Conservation (phyloP, 2,888 invertebrate species). For the Hydroisotoma schaefferi region DNA sequence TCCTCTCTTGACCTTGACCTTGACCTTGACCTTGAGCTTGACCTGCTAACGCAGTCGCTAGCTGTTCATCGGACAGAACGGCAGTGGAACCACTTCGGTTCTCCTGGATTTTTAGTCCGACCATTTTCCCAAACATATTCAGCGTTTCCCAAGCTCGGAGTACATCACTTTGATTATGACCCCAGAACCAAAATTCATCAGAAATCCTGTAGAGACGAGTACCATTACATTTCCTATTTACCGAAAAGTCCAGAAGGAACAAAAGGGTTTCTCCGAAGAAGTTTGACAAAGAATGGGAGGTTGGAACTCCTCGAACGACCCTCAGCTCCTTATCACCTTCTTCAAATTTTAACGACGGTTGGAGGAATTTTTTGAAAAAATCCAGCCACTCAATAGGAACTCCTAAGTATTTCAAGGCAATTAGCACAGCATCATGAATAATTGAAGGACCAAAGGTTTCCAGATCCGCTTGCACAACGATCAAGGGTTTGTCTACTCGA, state of each 20-base stretch:
- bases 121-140: conserved; percentile 16
- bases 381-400: conserved; percentile 23
- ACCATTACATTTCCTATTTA: conserved; percentile 13
- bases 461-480: conserved; percentile 35
- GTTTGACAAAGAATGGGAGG: conserved; percentile 22
- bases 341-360: conserved; percentile 16
- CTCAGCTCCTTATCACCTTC: background rate
- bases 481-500: conserved; percentile 17
- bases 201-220: conserved; percentile 24
- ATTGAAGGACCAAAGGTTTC: conserved; percentile 40
- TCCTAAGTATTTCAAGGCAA: conserved; percentile 26
- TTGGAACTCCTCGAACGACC: conserved; percentile 26
- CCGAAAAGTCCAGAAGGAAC: conserved; percentile 30
- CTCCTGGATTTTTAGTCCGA: conserved; percentile 30
- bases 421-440: conserved; percentile 27
- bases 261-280: conserved; percentile 38
- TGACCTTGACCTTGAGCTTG: too few species aligned
- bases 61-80: background rate
- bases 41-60: too few species aligned
- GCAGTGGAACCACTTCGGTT: conserved; percentile 34
- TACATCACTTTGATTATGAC: conserved; percentile 11
- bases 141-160: conserved; percentile 32
- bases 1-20: background rate
- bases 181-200: conserved; percentile 43
- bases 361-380: conserved; percentile 32